These are phyloP conservation scores for Agonopterix heracliana DNA, from an alignment of 2,888 invertebrate genomes.

Conservation along the genomic window DNA sequence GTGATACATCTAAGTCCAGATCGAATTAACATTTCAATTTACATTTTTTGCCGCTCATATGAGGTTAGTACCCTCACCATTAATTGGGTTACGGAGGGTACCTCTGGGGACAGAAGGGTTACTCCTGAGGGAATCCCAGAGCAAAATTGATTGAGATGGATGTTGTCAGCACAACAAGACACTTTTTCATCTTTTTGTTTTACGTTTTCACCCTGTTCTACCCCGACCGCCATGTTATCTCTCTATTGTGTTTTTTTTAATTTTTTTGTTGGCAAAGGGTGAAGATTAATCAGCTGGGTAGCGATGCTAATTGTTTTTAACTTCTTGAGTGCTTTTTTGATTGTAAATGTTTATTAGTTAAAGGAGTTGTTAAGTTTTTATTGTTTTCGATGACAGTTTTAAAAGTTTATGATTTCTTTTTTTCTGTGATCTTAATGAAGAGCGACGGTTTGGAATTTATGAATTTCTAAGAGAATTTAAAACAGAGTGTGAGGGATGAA, in stretches of 20 bases:
- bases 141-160: conserved; percentile 72
- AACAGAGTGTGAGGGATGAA: no score
- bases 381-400: neutral
- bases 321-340: conserved; percentile 54
- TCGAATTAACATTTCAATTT: conserved; percentile 69
- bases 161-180: conserved; percentile 63
- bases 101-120: conserved; percentile 62
- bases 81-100: conserved; percentile 70
- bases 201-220: conserved; percentile 28
- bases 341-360: conserved; percentile 18
- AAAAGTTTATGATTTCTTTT: no score
- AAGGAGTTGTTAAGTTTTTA: neutral
- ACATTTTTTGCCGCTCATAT: conserved; percentile 57
- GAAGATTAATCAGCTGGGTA: conserved; percentile 39
- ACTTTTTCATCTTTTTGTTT: conserved; percentile 45
- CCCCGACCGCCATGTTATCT: conserved; percentile 28
- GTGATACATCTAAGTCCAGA: conserved; percentile 7
- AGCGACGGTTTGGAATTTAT: no score
- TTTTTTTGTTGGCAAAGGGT: conserved; percentile 30
- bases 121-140: conserved; percentile 51
- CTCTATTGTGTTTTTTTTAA: conserved; percentile 30
- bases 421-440: no score
- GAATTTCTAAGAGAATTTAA: no score
- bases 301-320: conserved; percentile 55
- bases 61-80: conserved; percentile 47